These are phyloP conservation scores for Meandrusa payeni DNA, from an alignment of 2,888 invertebrate genomes.

Conservation along the genomic window DNA sequence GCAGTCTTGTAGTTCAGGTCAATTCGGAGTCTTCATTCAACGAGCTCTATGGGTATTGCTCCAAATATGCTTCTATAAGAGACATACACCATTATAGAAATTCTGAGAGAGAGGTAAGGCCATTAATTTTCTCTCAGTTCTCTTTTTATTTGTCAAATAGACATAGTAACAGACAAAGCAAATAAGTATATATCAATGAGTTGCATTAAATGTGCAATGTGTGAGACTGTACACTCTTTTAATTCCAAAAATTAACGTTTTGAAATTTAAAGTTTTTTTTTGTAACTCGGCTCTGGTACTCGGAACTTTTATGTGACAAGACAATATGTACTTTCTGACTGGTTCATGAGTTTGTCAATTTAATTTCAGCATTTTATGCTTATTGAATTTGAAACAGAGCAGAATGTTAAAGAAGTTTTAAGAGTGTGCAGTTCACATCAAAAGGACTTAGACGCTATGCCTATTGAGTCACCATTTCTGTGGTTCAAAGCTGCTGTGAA, in stretches of 20 bases:
- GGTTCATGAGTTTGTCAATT: no score
- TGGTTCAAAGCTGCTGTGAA: slow-evolving; percentile 83
- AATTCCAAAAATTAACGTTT: no score
- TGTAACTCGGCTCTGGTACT: no score
- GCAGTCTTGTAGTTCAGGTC: slow-evolving; percentile 88
- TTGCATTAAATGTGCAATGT: no score
- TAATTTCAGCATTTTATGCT: slow-evolving; percentile 86
- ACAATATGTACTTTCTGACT: no score
- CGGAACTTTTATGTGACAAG: no score
- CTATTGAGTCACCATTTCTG: slow-evolving; percentile 85
- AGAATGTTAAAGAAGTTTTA: slow-evolving; percentile 79
- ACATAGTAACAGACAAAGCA: no score
- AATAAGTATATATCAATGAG: no score
- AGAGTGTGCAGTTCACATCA: slow-evolving; percentile 77
- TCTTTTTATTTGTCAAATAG: no score
- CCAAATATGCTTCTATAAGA: slow-evolving; percentile 82
- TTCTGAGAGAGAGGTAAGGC: slow-evolving; percentile 65
- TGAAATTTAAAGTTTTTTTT: no score
- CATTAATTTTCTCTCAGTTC: no score
- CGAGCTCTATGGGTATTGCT: slow-evolving; percentile 86
- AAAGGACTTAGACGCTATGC: slow-evolving; percentile 80
- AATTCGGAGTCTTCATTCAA: slow-evolving; percentile 84
- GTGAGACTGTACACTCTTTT: no score
- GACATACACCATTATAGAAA: slow-evolving; percentile 84
- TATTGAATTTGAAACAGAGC: slow-evolving; percentile 83